Evolutionary conservation across 2,888 invertebrate species (phyloP), one percentile per base, ranked within the genome.

Genomic region (Octodonta nipae): DNA sequence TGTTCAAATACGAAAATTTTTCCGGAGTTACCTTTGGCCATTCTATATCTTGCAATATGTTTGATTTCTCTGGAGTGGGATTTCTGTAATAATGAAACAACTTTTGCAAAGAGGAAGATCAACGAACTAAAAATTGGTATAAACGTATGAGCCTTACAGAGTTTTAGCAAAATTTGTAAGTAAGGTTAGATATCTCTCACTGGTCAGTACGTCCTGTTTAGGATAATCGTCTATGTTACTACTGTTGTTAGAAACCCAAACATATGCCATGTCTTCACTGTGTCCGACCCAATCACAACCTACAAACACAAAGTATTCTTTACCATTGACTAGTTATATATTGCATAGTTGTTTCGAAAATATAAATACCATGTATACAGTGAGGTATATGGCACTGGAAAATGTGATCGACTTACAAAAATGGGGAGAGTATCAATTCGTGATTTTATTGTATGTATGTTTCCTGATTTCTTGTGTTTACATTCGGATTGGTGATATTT

Each of bases 111-210:
- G 22, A n/a, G n/a, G n/a, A n/a, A n/a, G 22, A 22, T 22, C n/a
- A 10, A 2, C 4, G 10, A 4, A 10, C 10, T 4, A 11, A 3
- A 22, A 22, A 22, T 22, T 4, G 4, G 37, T 22, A 22, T 22
- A 22, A n/a, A n/a, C n/a, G n/a, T n/a, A n/a, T n/a, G n/a, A n/a
- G n/a, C n/a, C 60, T 55, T 48, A 70, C 61, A 69, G 65, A 44
- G 53, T 54, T 48, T 66, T 69, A 0, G 74, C 75, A 51, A 78
- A 77, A 45, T 75, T 73, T 0, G 72, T 67, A 72, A 75, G 39
- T 20, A 44, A 26, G 10, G 26, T 29, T 8, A 31, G 22, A 20
- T 33, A 28, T 10, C 44, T 25, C 4, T 36, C 30, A 15, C 33
- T 37, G 5, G 37, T 39, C 10, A 34, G 10, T 11, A 32, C 28